Conservation (phyloP, 30 jellyfish, hydroid and myxozoan species). For the Rhopilema esculentum region DNA sequence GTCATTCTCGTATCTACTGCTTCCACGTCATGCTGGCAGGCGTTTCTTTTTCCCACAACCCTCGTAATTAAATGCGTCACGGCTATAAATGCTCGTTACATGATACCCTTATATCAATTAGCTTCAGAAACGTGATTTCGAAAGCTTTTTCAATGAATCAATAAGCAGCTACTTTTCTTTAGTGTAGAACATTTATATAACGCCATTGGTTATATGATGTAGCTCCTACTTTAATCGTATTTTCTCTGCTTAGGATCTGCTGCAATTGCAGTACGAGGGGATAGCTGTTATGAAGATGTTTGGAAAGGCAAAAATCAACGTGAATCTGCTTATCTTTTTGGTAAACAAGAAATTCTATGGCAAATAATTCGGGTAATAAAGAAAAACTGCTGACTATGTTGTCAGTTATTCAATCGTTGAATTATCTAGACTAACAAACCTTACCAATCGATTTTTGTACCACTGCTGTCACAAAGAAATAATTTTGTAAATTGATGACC, state of each 20-base stretch:
- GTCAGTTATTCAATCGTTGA: neutral
- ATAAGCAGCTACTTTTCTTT: too few species aligned
- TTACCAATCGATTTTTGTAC: constrained; percentile 40
- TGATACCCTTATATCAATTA: too few species aligned
- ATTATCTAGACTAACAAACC: constrained; percentile 7
- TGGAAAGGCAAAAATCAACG: constrained; percentile 95
- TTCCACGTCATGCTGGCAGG: too few species aligned
- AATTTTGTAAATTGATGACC: constrained; percentile 49
- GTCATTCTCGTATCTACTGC: too few species aligned
- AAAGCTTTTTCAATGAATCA: too few species aligned
- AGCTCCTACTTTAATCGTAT: neutral
- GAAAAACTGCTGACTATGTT: neutral
- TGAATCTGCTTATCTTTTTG: constrained; percentile 82
- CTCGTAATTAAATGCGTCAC: too few species aligned
- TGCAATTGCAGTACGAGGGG: constrained; percentile 97
- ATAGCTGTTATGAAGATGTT: constrained; percentile 98
- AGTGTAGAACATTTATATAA: too few species aligned
- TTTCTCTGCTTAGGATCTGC: constrained; percentile 73
- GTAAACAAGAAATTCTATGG: constrained; percentile 97
- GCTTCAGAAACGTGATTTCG: too few species aligned
- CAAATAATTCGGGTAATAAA: constrained; percentile 45
- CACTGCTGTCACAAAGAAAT: constrained; percentile 33
- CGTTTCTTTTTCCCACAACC: too few species aligned
- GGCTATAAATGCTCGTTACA: too few species aligned
- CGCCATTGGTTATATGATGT: neutral